Base-by-base conservation (phyloP, 2,888 invertebrate genomes). In the Acrobasis repandana region DNA sequence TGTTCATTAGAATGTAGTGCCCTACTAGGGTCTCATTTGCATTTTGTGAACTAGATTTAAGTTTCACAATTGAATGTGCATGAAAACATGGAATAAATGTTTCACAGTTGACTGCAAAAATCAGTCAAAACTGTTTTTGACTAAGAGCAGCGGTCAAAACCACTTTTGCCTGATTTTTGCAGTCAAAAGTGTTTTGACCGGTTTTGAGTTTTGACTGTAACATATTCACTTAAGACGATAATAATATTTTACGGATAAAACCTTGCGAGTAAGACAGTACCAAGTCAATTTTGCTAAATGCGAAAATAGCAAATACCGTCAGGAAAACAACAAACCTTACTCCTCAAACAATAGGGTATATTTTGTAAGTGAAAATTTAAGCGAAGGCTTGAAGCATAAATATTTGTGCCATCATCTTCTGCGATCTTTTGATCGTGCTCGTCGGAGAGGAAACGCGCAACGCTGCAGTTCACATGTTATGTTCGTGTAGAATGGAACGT, bases 331-430 rank as follows among this genome's bases (percentile, higher is more conserved):
- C 36, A 14, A 16, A 18, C 38, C 38, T 38, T 54, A 20, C 20
- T 20, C 14, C 11, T 20, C 11, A 36, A 11, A 14, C 9, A 14
- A 38, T 54, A 54, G n/a, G 43, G 54, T 38, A 38, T n/a, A 54
- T 54, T 54, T 38, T 20, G 38, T 8, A 43, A 18, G 46, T 54
- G 33, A 34, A 52, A 36, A 48, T 50, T 56, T 59, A 28, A 43
- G 43, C 49, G 60, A 33, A 64, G 62, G 66, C 61, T 63, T 63
- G 67, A 64, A 75, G 75, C 77, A 74, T 79, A 74, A 79, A 80
- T 78, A 79, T 80, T 71, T 75, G 75, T 75, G 78, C 71, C 75
- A 72, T 73, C 76, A 74, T 70, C 63, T 65, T 65, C 66, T 71
- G 67, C 67, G 71, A 78, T 77, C 79, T 79, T 79, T 76, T 66